phyloP scores from a whole-genome alignment of 2,888 invertebrate genomes.

The Clanis bilineata region DNA sequence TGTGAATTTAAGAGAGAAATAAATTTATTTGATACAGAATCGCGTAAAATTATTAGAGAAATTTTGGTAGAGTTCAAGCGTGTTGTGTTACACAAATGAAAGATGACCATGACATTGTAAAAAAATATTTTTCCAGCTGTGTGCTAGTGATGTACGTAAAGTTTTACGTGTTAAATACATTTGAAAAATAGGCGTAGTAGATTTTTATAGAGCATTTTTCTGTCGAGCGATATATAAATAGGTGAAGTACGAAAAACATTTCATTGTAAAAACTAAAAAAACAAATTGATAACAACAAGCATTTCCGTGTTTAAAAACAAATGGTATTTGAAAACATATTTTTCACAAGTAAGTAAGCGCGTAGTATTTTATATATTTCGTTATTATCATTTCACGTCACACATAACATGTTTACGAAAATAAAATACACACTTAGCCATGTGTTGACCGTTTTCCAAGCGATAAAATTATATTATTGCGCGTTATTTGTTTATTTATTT shows the following conservation, averaged over 20 bases:
- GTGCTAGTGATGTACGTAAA: too few relatives aligned
- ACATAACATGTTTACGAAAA: conserved; percentile 51
- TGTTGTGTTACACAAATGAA: too few relatives aligned
- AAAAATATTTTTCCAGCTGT: too few relatives aligned
- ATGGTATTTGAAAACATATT: not conserved
- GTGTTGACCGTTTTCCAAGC: conserved; percentile 46
- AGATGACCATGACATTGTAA: too few relatives aligned
- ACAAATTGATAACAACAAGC: not conserved
- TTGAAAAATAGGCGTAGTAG: too few relatives aligned
- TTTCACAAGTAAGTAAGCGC: not conserved
- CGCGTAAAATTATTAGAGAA: too few relatives aligned
- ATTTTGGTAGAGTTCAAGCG: not conserved
- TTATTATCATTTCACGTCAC: conserved; percentile 28
- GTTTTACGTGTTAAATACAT: too few relatives aligned
- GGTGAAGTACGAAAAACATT: not conserved
- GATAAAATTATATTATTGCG: conserved; percentile 53
- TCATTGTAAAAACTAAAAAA: not conserved
- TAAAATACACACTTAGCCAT: conserved; percentile 42
- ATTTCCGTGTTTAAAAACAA: not conserved
- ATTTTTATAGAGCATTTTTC: not conserved
- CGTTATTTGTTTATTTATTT: conserved; percentile 40
- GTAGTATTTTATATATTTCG: conserved; percentile 21
- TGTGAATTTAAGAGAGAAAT: not conserved
- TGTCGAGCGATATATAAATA: too few relatives aligned
- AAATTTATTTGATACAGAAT: too few relatives aligned